Evolutionary conservation across 2,113 vertebrate genomes (phyloP).

Genomic region (Cervus canadensis): DNA sequence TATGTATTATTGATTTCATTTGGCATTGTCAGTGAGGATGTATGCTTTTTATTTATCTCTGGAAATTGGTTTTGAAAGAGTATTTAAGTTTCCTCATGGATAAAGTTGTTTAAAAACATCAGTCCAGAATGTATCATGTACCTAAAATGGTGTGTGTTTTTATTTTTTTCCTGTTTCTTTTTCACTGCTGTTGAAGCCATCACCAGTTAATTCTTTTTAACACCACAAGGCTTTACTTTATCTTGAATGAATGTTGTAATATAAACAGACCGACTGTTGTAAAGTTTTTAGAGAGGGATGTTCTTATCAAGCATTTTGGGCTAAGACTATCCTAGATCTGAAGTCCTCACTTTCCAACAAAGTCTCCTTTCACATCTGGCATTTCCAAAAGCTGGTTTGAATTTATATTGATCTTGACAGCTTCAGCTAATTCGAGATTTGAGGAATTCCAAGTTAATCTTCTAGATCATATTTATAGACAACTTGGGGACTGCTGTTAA

Average conservation of each 20-base stretch:
- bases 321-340: neutral
- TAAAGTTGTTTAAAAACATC: neutral
- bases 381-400: neutral
- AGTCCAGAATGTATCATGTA: neutral
- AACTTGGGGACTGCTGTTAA: neutral
- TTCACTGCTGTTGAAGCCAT: neutral
- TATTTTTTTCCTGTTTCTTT: neutral
- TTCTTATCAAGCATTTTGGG: neutral
- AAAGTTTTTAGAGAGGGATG: constrained; percentile 45
- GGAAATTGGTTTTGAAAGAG: neutral
- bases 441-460: constrained; percentile 4
- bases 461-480: neutral
- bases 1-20: neutral
- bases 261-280: neutral
- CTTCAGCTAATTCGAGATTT: constrained; percentile 30
- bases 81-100: neutral
- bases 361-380: neutral
- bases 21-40: neutral
- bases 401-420: neutral
- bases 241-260: neutral
- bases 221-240: neutral
- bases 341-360: neutral
- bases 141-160: neutral
- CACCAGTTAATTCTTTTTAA: neutral
- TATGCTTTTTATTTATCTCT: neutral